Evolutionary conservation across 2,888 invertebrate genomes (phyloP).

Genomic region (Meliscaeva auricollis): DNA sequence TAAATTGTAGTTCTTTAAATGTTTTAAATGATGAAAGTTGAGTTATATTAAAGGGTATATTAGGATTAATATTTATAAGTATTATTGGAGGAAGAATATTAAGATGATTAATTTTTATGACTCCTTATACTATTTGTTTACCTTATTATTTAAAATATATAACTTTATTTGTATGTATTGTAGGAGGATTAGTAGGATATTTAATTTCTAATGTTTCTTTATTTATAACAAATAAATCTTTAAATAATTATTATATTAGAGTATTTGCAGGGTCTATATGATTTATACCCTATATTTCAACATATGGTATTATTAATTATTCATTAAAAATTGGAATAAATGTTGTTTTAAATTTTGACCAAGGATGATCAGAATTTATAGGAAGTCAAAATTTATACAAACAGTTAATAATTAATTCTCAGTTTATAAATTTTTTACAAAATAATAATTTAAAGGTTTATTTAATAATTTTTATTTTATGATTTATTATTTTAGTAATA

Average conservation of each 20-base stretch:
- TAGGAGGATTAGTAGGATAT: constrained; percentile 84
- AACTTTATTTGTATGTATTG: constrained; percentile 85
- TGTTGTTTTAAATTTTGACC: constrained; percentile 84
- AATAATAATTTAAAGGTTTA: constrained; percentile 85
- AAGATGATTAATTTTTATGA: constrained; percentile 86
- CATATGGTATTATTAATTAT: constrained; percentile 84
- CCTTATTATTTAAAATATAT: constrained; percentile 85
- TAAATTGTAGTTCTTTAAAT: constrained; percentile 85
- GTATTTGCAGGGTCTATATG: constrained; percentile 84
- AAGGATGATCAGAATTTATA: constrained; percentile 85
- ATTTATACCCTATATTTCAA: constrained; percentile 85
- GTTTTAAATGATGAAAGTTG: constrained; percentile 85
- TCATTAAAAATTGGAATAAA: constrained; percentile 84
- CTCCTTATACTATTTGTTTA: constrained; percentile 86
- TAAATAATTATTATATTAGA: constrained; percentile 82
- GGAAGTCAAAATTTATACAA: constrained; percentile 84
- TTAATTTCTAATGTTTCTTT: constrained; percentile 84
- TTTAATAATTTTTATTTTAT: constrained; percentile 85
- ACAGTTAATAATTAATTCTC: constrained; percentile 83
- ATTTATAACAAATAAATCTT: constrained; percentile 84
- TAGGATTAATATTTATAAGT: constrained; percentile 78
- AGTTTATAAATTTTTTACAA: constrained; percentile 83
- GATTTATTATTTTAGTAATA: constrained; percentile 79
- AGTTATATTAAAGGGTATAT: constrained; percentile 85
- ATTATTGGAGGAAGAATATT: constrained; percentile 85